Percentiles rank a stretch among this genome's conserved stretches.
These are phyloP conservation scores for Takifugu ocellatus DNA, from an alignment of 2,797 vertebrate species.

Conservation along the genomic window DNA sequence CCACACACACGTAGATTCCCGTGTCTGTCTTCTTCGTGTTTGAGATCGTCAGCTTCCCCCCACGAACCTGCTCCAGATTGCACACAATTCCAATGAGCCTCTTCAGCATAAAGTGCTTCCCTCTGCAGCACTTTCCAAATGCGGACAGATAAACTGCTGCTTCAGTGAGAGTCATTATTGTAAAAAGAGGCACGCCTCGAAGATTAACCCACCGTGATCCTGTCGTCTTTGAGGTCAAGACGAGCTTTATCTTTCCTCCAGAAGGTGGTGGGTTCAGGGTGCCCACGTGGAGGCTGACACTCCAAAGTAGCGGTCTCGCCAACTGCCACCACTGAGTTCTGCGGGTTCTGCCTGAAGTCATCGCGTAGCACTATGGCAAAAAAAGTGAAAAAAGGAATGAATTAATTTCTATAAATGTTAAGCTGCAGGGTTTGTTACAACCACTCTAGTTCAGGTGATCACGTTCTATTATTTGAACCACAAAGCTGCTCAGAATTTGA, in stretches of 20 bases:
- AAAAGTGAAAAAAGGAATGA: slow-evolving; percentile 18
- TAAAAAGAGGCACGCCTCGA: neutral
- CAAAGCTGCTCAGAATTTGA: slow-evolving; percentile 15
- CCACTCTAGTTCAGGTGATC: slow-evolving; percentile 8
- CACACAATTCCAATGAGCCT: neutral
- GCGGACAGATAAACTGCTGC: slow-evolving; percentile 2
- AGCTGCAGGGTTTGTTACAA: neutral
- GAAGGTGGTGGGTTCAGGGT: slow-evolving; percentile 93
- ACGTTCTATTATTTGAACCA: slow-evolving; percentile 13
- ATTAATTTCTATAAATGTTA: too few relatives aligned
- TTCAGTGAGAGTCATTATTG: slow-evolving; percentile 4
- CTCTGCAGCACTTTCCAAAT: slow-evolving; percentile 3
- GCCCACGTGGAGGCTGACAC: slow-evolving; percentile 91
- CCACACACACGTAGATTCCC: slow-evolving; percentile 92
- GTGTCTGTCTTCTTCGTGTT: slow-evolving; percentile 88
- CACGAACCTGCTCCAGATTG: slow-evolving; percentile 79
- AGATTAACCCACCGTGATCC: slow-evolving; percentile 80
- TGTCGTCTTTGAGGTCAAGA: slow-evolving; percentile 88
- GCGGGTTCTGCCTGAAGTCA: slow-evolving; percentile 95
- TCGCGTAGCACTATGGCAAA: slow-evolving; percentile 85
- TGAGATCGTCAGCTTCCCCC: slow-evolving; percentile 92
- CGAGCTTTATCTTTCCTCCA: slow-evolving; percentile 95
- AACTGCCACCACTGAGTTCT: slow-evolving; percentile 88
- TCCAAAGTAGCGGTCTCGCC: slow-evolving; percentile 90
- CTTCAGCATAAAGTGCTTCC: slow-evolving; percentile 11